A percentile compares a stretch with the other conserved stretches of the same genome.
Conservation (phyloP, 1,140 invertebrate genomes). For the Drosophila nigrodunni region DNA sequence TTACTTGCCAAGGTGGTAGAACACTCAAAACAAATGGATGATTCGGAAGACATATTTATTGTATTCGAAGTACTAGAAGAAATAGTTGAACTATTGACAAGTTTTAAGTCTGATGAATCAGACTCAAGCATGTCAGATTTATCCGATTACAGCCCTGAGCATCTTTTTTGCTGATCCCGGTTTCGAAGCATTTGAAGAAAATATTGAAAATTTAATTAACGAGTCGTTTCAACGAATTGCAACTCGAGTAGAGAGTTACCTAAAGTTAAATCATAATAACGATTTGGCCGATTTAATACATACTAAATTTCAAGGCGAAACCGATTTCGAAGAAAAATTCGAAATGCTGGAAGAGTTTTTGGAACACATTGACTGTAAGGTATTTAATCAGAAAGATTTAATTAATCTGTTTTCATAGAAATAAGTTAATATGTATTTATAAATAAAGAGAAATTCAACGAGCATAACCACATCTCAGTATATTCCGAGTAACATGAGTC, state of each 20-base stretch:
- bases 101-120: slow-evolving; percentile 5
- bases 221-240: slow-evolving; percentile 21
- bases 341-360: background rate
- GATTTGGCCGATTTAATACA: background rate
- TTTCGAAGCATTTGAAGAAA: slow-evolving; percentile 30
- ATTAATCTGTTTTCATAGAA: too few species aligned
- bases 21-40: slow-evolving; percentile 17
- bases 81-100: slow-evolving; percentile 8
- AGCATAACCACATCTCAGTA: background rate
- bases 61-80: slow-evolving; percentile 19
- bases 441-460: too few species aligned
- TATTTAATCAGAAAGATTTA: background rate
- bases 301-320: background rate
- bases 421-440: too few species aligned
- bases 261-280: background rate
- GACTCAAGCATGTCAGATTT: background rate
- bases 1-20: slow-evolving; percentile 24
- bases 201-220: slow-evolving; percentile 1
- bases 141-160: slow-evolving; percentile 1
- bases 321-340: background rate
- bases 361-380: background rate
- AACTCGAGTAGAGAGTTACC: background rate
- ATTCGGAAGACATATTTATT: slow-evolving; percentile 25
- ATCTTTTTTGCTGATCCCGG: slow-evolving; percentile 33
- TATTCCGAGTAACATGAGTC: background rate